Evolutionary conservation across 2,797 vertebrate genomes (phyloP).

Genomic region (Microhierax caerulescens): DNA sequence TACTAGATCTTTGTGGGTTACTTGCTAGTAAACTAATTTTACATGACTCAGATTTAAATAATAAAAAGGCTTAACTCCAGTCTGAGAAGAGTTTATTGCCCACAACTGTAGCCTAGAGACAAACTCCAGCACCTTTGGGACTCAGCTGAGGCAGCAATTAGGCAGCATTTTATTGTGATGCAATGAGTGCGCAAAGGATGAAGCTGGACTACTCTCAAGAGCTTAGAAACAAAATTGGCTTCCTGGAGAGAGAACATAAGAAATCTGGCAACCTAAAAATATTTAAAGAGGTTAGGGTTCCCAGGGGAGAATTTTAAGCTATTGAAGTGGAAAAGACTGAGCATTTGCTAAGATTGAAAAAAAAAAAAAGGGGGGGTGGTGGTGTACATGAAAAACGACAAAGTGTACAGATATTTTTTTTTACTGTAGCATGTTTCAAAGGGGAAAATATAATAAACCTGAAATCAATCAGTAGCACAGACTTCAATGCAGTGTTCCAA

Average conservation of each 20-base stretch:
- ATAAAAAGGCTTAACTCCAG: conserved; percentile 65
- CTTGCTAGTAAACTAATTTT: conserved; percentile 60
- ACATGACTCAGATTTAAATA: conserved; percentile 67
- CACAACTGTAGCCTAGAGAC: conserved; percentile 63
- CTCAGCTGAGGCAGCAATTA: conserved; percentile 66
- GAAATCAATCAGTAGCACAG: conserved; percentile 62
- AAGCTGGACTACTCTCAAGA: conserved; percentile 63
- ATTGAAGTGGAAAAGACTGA: conserved; percentile 68
- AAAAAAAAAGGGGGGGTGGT: neutral
- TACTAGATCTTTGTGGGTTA: conserved; percentile 49
- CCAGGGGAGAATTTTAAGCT: conserved; percentile 64
- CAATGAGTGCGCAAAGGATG: conserved; percentile 58
- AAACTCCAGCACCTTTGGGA: conserved; percentile 55
- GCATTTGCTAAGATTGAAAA: conserved; percentile 50
- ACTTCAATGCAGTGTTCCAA: conserved; percentile 39
- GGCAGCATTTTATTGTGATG: conserved; percentile 70
- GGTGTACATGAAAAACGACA: conserved; percentile 54
- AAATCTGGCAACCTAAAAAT: conserved; percentile 74
- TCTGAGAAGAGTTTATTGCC: conserved; percentile 64
- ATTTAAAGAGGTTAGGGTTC: conserved; percentile 71
- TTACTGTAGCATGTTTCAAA: conserved; percentile 51
- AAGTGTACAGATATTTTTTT: conserved; percentile 1
- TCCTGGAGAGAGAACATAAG: conserved; percentile 70
- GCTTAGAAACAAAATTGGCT: conserved; percentile 69
- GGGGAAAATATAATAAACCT: conserved; percentile 59